These are phyloP conservation scores for Gambelia wislizenii DNA, from an alignment of 2,797 vertebrate genomes.

Conservation along the genomic window DNA sequence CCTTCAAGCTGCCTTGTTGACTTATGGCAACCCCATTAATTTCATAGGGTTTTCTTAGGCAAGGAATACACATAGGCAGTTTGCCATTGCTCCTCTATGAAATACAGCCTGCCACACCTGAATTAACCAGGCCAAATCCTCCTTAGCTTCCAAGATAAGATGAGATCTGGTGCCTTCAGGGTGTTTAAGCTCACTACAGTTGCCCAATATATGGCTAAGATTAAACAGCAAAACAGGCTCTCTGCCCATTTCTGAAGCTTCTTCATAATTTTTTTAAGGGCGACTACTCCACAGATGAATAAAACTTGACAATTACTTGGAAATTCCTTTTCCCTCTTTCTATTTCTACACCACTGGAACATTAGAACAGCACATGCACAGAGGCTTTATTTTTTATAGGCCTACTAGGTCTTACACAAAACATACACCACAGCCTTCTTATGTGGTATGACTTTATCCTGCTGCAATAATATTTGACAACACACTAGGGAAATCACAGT, in stretches of 20 bases:
- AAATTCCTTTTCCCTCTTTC: background rate
- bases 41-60: no score
- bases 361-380: background rate
- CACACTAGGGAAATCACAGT: background rate
- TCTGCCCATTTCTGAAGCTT: background rate
- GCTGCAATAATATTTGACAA: slow-evolving; percentile 1
- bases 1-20: no score
- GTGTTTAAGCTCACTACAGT: background rate
- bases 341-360: background rate
- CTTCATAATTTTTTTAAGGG: background rate
- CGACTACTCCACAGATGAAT: background rate
- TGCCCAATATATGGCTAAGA: background rate
- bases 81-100: no score
- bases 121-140: no score
- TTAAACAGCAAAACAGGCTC: background rate
- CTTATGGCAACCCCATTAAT: no score
- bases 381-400: slow-evolving; percentile 15
- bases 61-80: no score
- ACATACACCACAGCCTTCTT: background rate
- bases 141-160: no score
- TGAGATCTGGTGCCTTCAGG: no score
- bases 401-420: slow-evolving; percentile 12
- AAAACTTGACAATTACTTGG: background rate
- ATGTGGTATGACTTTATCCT: background rate
- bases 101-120: no score